Evolutionary conservation across 2,888 invertebrate species (phyloP).

Genomic region (Cryptus viduatorius): DNA sequence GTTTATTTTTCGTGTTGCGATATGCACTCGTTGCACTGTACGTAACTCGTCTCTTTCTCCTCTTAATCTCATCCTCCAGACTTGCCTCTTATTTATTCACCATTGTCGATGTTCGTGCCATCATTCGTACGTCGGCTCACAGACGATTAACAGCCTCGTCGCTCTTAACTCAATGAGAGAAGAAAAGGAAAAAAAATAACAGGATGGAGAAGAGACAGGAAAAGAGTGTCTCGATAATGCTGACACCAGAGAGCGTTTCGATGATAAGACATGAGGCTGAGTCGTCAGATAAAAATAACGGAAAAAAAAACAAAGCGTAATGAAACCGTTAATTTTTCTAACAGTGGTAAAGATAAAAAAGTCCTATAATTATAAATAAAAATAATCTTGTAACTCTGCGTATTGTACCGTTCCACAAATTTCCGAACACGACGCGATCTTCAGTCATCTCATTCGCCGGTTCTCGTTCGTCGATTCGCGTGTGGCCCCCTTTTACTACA

Average conservation of each 20-base stretch:
- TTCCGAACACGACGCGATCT: constrained; percentile 43
- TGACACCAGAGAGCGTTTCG: constrained; percentile 38
- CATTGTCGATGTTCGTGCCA: constrained; percentile 25
- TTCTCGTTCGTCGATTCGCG: constrained; percentile 49
- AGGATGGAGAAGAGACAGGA: constrained; percentile 63
- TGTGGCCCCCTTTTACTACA: constrained; percentile 22
- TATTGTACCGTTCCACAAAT: constrained; percentile 40
- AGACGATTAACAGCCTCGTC: constrained; percentile 26
- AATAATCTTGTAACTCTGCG: background rate
- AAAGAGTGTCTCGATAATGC: constrained; percentile 55
- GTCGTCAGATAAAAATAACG: constrained; percentile 22
- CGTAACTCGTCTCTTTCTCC: constrained; percentile 1
- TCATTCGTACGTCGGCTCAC: constrained; percentile 31
- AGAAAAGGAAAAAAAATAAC: constrained; percentile 33
- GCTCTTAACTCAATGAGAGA: constrained; percentile 26
- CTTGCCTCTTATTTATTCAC: constrained; percentile 24
- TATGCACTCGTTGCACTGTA: background rate
- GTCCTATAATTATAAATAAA: background rate
- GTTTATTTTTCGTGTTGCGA: background rate
- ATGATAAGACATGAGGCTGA: constrained; percentile 51
- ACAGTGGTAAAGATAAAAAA: background rate
- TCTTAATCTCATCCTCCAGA: constrained; percentile 22
- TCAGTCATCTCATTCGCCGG: constrained; percentile 38
- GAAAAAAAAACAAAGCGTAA: background rate
- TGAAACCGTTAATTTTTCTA: background rate